Base-by-base conservation (phyloP, 2,113 vertebrate genomes). In the Percina caprodes region DNA sequence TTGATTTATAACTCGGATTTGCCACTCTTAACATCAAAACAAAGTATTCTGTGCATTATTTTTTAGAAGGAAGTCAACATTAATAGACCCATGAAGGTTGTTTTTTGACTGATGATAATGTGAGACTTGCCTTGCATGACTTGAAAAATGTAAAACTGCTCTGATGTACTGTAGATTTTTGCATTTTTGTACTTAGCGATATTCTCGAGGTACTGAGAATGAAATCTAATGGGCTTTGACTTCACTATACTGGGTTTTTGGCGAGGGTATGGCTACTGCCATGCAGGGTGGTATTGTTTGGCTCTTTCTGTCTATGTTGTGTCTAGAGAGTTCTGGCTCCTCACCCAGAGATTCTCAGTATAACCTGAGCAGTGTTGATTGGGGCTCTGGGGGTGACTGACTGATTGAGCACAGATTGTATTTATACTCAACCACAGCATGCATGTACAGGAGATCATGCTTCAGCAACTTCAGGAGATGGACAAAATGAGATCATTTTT, bases 291-390 rank as follows among this genome's bases (percentile, higher is more conserved):
- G 77, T 68, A 80, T 68, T 81, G 82, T 88, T 80, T 81, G 68
- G 80, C 79, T 58, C n/a, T 84, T 60, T 68, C 67, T 86, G 80
- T 91, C 86, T 80, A 42, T 65, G 26, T 76, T 80, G 74, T 82
- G 77, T 90, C 81, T 78, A 48, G 80, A 86, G 73, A 70, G 59
- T 51, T 80, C 79, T 92, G 92, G 89, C 89, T 69, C 62, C 11
- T 46, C 21, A 88, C 91, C 89, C 84, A 80, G 85, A 87, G 90
- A 91, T 71, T 72, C 77, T 78, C 83, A 77, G 68, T 35, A 75
- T 77, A 80, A 79, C 83, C 86, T 82, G 74, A 85, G 77, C 73
- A 69, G 67, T 87, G 60, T 62, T 77, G 82, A 67, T 77, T 33
- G 80, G 63, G 33, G 68, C 75, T 80, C 70, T 26, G 49, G 77